These are phyloP conservation scores for Brachionus calyciflorus DNA, from an alignment of 1,140 invertebrate species.

Conservation along the genomic window DNA sequence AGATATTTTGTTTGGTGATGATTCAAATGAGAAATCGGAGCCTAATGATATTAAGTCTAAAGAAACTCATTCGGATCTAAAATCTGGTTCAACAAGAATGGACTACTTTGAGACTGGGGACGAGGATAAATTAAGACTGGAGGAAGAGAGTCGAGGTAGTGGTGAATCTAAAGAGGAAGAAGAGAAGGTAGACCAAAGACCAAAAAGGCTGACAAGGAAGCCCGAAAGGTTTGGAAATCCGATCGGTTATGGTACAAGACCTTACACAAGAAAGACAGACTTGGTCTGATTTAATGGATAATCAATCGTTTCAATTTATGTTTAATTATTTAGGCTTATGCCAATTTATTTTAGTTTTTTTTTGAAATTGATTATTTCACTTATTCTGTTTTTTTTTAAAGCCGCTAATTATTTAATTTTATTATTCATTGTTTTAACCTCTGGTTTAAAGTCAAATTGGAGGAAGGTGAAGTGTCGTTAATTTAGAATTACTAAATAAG, in stretches of 20 bases:
- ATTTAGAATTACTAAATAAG: too few relatives aligned
- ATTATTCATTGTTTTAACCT: not conserved
- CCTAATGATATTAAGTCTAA: not conserved
- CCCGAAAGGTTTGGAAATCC: not conserved
- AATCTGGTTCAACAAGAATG: not conserved
- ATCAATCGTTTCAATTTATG: not conserved
- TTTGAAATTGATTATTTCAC: too few relatives aligned
- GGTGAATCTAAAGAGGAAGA: too few relatives aligned
- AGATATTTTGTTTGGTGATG: constrained; percentile 5
- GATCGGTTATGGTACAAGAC: not conserved
- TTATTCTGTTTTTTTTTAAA: too few relatives aligned
- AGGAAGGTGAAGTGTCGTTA: too few relatives aligned
- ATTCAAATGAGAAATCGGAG: not conserved
- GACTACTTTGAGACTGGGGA: not conserved
- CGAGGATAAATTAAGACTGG: too few relatives aligned
- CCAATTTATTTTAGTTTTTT: not conserved
- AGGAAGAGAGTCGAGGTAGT: too few relatives aligned
- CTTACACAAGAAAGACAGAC: not conserved
- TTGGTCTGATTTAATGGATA: not conserved
- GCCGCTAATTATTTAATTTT: too few relatives aligned
- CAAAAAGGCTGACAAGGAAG: not conserved
- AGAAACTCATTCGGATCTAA: not conserved
- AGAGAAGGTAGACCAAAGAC: not conserved
- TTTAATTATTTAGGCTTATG: not conserved
- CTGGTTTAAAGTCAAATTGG: not conserved